Conservation (phyloP, 2,113 vertebrate genomes). For the Catharus bicknelli region DNA sequence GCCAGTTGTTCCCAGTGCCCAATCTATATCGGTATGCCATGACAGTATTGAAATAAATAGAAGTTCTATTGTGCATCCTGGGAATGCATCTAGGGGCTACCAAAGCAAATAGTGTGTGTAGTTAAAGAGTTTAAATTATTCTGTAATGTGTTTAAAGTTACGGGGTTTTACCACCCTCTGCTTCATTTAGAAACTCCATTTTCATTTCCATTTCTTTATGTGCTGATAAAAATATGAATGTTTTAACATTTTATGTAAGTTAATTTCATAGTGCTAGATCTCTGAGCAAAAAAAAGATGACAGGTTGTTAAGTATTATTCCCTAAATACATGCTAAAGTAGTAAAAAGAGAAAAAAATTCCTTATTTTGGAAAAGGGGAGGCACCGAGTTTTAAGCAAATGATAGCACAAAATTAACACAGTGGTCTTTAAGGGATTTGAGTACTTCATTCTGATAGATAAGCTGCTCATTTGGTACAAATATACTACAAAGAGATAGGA, state of each 20-base stretch:
- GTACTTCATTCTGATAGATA: slow-evolving; percentile 28
- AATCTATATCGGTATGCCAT: background rate
- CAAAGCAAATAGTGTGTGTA: background rate
- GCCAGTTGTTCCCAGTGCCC: background rate
- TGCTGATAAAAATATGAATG: background rate
- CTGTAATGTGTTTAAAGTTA: background rate
- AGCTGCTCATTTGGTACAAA: slow-evolving; percentile 30
- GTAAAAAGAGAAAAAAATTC: background rate
- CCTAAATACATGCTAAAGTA: background rate
- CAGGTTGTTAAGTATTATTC: background rate
- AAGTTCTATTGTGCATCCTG: background rate
- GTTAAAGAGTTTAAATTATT: background rate
- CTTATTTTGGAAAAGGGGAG: slow-evolving; percentile 14
- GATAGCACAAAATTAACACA: slow-evolving; percentile 30
- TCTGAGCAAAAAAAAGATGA: background rate
- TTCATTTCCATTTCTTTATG: background rate
- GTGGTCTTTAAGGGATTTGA: slow-evolving; percentile 25
- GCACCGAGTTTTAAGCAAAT: slow-evolving; percentile 14
- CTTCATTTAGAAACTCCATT: background rate
- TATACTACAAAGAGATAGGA: background rate
- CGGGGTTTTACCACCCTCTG: background rate
- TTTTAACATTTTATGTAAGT: background rate
- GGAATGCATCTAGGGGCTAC: background rate
- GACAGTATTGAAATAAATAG: background rate
- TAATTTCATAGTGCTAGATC: background rate